These are phyloP conservation scores for Hydrophis major DNA, from an alignment of 2,797 vertebrate species.

Conservation along the genomic window DNA sequence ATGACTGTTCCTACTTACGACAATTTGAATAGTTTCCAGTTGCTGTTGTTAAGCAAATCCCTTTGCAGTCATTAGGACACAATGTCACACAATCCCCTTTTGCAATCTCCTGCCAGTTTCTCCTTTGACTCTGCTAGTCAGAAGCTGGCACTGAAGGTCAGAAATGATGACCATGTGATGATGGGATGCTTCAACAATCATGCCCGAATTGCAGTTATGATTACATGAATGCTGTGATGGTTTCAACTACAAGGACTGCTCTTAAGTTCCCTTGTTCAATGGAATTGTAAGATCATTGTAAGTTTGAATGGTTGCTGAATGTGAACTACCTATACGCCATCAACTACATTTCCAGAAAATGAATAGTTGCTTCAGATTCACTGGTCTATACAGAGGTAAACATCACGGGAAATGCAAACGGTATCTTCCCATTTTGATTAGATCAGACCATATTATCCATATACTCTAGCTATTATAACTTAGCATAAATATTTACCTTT, in stretches of 20 bases:
- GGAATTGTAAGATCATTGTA: not conserved
- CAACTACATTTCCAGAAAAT: constrained; percentile 18
- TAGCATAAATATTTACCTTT: constrained; percentile 82
- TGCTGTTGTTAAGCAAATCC: not conserved
- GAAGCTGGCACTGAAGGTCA: not conserved
- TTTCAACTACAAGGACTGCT: not conserved
- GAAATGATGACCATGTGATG: not conserved
- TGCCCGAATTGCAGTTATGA: not conserved
- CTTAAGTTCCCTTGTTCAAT: not conserved
- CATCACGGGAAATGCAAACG: constrained; percentile 55
- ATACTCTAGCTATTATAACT: constrained; percentile 42
- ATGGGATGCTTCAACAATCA: not conserved
- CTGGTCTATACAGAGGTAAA: constrained; percentile 7
- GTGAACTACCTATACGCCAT: not conserved
- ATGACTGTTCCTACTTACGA: not conserved
- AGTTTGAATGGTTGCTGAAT: not conserved
- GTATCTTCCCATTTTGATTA: constrained; percentile 51
- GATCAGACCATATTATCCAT: constrained; percentile 16
- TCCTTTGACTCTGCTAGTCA: not conserved
- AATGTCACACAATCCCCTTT: not conserved
- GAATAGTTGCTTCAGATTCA: constrained; percentile 22
- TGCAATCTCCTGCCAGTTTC: not conserved
- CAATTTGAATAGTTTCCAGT: not conserved
- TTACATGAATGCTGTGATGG: not conserved
- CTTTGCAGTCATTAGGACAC: not conserved